phyloP scores from a whole-genome alignment of 2,113 vertebrate genomes.

The Oreotragus oreotragus region DNA sequence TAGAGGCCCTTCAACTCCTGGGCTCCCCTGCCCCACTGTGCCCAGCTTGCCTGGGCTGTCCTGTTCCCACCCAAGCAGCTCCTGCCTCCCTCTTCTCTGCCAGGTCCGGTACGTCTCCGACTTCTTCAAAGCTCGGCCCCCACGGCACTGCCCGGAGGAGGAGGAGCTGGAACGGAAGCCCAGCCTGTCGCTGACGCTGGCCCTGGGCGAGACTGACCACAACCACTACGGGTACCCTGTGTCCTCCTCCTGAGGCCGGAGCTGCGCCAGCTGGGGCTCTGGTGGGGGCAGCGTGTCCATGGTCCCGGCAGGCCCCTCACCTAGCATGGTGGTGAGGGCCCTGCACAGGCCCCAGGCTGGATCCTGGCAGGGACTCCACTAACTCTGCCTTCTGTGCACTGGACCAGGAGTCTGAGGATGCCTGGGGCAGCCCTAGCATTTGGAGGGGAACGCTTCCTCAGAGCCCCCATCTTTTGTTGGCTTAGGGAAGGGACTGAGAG shows the following conservation, averaged over 20 bases:
- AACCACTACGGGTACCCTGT: constrained; percentile 86
- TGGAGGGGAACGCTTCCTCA: not conserved
- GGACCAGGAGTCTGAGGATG: not conserved
- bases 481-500: not conserved
- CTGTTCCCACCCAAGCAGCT: rapidly evolving
- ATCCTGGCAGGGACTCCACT: not conserved
- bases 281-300: rapidly evolving
- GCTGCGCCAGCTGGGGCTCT: not conserved
- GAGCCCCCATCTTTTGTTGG: not conserved
- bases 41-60: rapidly evolving
- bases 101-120: constrained; percentile 91
- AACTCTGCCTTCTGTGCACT: not conserved
- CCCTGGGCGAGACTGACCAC: constrained; percentile 81
- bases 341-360: not conserved
- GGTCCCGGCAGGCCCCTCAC: not conserved
- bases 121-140: constrained; percentile 90
- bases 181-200: constrained; percentile 82
- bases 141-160: constrained; percentile 57
- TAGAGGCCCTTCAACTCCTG: not conserved
- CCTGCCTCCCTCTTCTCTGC: rapidly evolving
- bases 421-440: not conserved
- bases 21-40: not conserved
- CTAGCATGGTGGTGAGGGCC: not conserved
- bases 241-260: constrained; percentile 43
- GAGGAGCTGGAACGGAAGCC: constrained; percentile 84